A percentile compares a stretch with the other conserved stretches of the same genome.
These are phyloP conservation scores for Malurus melanocephalus DNA, from an alignment of 2,113 vertebrate species.

Conservation along the genomic window DNA sequence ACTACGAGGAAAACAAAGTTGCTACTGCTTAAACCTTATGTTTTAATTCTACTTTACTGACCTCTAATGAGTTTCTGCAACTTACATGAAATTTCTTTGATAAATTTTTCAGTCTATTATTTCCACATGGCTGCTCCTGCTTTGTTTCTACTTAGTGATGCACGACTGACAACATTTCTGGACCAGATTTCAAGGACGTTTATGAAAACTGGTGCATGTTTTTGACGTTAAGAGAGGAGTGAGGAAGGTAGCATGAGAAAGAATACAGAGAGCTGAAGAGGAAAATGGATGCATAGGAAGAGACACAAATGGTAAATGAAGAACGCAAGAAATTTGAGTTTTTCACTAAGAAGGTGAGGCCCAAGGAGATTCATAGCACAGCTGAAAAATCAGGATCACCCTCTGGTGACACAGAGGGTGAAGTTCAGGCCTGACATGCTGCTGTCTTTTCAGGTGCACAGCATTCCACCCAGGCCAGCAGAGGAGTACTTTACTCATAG, in stretches of 20 bases:
- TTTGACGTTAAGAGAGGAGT: not conserved
- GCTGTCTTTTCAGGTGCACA: not conserved
- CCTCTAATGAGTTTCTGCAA: not conserved
- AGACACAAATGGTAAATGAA: not conserved
- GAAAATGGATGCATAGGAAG: not conserved
- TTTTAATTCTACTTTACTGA: not conserved
- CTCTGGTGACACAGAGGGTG: not conserved
- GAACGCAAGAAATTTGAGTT: not conserved
- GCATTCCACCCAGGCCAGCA: not conserved
- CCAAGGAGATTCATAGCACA: not conserved
- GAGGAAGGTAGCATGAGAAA: not conserved
- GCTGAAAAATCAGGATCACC: not conserved
- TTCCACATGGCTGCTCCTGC: not conserved
- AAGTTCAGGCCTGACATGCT: not conserved
- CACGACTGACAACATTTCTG: not conserved
- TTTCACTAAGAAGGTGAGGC: not conserved
- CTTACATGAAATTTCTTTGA: not conserved
- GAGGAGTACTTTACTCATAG: not conserved
- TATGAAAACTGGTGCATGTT: not conserved
- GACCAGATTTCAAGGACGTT: not conserved
- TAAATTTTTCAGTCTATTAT: conserved; percentile 3
- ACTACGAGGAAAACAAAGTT: not conserved
- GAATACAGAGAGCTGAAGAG: not conserved
- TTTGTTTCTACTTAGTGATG: not conserved
- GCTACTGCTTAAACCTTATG: not conserved